These are phyloP conservation scores for Caenorhabditis sp. DNA, from an alignment of 2,888 invertebrate species.

Conservation along the genomic window DNA sequence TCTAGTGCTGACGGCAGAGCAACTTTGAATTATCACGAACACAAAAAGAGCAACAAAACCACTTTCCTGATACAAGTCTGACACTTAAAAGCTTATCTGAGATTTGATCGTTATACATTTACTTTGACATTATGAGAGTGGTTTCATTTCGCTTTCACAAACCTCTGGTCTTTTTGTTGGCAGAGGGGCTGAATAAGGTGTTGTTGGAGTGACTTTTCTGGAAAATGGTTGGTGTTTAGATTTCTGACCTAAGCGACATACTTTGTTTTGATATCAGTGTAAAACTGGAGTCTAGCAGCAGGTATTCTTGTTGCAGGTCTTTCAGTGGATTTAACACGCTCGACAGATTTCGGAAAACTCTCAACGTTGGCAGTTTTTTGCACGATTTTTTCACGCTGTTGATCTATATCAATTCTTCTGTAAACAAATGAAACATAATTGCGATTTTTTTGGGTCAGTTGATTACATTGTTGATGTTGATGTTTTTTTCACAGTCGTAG, in stretches of 20 bases:
- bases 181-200: slow-evolving; percentile 15
- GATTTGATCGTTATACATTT: too few species aligned
- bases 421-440: background rate
- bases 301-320: background rate
- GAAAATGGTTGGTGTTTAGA: too few species aligned
- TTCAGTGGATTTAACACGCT: background rate
- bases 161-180: background rate
- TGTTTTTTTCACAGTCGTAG: background rate
- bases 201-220: slow-evolving; percentile 30
- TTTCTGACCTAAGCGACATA: too few species aligned
- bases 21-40: too few species aligned
- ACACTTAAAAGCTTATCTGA: too few species aligned
- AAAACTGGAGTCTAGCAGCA: slow-evolving; percentile 8
- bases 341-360: background rate
- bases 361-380: background rate
- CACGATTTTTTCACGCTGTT: slow-evolving; percentile 6
- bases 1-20: too few species aligned
- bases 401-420: background rate
- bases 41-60: too few species aligned
- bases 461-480: background rate
- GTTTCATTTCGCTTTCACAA: background rate
- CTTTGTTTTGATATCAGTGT: slow-evolving; percentile 7
- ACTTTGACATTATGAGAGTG: background rate
- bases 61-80: too few species aligned
- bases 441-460: background rate